A percentile compares a stretch with the other conserved stretches of the same genome.
These are phyloP conservation scores for Nipponia nippon DNA, from an alignment of 2,113 vertebrate species.

Conservation along the genomic window DNA sequence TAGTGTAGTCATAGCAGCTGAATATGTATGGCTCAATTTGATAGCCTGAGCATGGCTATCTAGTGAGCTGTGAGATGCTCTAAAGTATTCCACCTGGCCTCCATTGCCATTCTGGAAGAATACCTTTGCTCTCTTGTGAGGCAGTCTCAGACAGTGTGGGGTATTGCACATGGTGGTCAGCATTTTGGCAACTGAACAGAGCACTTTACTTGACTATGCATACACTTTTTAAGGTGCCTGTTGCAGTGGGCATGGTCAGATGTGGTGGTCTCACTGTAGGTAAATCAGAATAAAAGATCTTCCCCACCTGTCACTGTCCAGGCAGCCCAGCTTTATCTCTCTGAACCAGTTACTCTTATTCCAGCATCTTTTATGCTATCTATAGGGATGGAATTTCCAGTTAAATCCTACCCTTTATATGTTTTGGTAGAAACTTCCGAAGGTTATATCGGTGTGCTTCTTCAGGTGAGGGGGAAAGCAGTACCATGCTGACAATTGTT, in stretches of 20 bases:
- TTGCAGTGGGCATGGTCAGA: not conserved
- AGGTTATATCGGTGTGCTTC: not conserved
- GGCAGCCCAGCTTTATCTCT: not conserved
- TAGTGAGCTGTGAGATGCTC: not conserved
- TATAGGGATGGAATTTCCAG: not conserved
- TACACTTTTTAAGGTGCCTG: not conserved
- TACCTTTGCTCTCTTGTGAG: not conserved
- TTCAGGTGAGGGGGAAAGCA: not conserved
- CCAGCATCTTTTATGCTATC: not conserved
- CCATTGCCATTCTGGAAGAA: not conserved
- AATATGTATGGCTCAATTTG: not conserved
- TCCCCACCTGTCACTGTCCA: not conserved
- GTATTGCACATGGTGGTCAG: not conserved
- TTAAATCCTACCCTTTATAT: not conserved
- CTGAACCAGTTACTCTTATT: not conserved
- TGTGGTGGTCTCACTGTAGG: not conserved
- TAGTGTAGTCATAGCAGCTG: not conserved
- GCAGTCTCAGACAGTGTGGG: not conserved
- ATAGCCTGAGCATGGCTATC: not conserved
- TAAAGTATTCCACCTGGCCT: not conserved
- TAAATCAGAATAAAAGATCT: not conserved
- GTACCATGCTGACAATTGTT: not conserved
- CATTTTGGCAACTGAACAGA: not conserved
- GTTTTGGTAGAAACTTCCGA: not conserved
- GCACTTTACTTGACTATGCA: accelerated